Percentiles rank a stretch among this genome's conserved stretches.
phyloP scores from a whole-genome alignment of 2,888 invertebrate species.

The Coenonympha arcania region DNA sequence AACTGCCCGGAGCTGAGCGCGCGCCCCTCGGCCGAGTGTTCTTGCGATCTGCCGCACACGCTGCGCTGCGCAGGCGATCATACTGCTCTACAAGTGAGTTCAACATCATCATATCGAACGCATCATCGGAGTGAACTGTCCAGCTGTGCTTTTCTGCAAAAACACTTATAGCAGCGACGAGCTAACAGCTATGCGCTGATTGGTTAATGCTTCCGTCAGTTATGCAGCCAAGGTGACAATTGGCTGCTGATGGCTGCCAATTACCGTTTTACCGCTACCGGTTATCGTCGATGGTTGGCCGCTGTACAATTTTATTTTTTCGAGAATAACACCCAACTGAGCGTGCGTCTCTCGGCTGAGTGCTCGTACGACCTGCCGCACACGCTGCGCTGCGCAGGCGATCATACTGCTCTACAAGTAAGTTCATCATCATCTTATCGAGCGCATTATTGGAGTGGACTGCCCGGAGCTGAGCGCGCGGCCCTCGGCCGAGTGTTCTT shows the following conservation, averaged over 20 bases:
- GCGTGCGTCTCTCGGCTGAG: conserved; percentile 81
- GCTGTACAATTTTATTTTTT: no score
- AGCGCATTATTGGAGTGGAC: conserved; percentile 74
- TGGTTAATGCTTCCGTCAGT: no score
- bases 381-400: conserved; percentile 85
- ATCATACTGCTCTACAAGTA: conserved; percentile 79
- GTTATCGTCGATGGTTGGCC: no score
- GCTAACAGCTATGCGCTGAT: no score
- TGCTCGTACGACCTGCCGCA: conserved; percentile 90
- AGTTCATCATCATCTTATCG: conserved; percentile 34
- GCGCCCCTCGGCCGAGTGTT: conserved; percentile 82
- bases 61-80: conserved; percentile 85
- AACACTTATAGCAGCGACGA: no score
- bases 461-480: conserved; percentile 83
- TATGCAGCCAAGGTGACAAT: no score
- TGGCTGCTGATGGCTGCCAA: no score
- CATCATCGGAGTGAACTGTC: conserved; percentile 59
- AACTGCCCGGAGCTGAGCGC: conserved; percentile 83
- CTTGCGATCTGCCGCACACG: conserved; percentile 89
- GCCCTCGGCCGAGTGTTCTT: conserved; percentile 84
- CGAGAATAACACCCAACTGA: no score
- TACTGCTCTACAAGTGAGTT: conserved; percentile 75
- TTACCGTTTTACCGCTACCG: no score
- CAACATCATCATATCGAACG: conserved; percentile 41
- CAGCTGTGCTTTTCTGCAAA: no score